phyloP scores from a whole-genome alignment of 2,888 invertebrate species.

The Cephus spinipes region DNA sequence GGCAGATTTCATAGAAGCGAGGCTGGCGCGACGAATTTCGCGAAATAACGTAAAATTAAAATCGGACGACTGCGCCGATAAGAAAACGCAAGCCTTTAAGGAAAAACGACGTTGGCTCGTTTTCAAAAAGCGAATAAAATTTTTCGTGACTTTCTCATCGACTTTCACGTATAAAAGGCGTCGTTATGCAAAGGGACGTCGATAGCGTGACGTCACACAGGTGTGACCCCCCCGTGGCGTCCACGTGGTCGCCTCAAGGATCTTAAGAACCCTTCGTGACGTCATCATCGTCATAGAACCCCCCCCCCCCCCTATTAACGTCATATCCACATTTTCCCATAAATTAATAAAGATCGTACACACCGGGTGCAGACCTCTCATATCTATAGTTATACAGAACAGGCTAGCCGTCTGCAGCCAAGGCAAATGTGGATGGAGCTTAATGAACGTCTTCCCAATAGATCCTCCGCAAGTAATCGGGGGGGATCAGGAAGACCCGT shows the following conservation, averaged over 20 bases:
- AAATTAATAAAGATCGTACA: too few species aligned
- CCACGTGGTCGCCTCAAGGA: conserved; percentile 25
- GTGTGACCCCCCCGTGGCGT: conserved; percentile 39
- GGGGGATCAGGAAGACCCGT: background rate
- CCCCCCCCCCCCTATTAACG: background rate
- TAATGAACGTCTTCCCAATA: background rate
- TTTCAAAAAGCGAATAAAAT: background rate
- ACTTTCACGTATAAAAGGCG: conserved; percentile 10
- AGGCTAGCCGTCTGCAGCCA: background rate
- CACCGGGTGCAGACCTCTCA: too few species aligned
- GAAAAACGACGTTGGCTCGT: background rate
- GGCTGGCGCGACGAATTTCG: too few species aligned
- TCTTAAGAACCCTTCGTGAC: background rate
- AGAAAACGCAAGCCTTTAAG: background rate
- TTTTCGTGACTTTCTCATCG: conserved; percentile 27
- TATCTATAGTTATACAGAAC: background rate
- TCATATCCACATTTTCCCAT: background rate
- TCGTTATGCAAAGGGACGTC: conserved; percentile 43
- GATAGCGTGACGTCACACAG: conserved; percentile 52
- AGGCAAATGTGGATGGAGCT: background rate
- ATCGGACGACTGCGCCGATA: background rate
- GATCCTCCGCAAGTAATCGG: background rate
- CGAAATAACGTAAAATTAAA: background rate
- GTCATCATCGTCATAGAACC: background rate
- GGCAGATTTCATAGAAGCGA: too few species aligned